Evolutionary conservation across 2,797 vertebrate species (phyloP).

Genomic region (Platyrinchus mystaceus): DNA sequence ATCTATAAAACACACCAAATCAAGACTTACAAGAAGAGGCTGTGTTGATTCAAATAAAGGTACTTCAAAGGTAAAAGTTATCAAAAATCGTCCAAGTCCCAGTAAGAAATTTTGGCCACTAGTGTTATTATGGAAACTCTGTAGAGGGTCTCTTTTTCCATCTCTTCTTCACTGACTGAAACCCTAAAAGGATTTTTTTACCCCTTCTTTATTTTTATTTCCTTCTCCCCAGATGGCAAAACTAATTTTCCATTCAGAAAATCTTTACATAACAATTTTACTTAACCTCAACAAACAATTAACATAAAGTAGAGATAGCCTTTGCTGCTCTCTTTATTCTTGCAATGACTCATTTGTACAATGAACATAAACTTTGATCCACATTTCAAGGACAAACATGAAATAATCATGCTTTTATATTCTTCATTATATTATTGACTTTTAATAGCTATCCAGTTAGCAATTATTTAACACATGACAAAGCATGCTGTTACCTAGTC

Average conservation of each 20-base stretch:
- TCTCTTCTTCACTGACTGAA: not conserved
- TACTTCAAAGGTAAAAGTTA: not conserved
- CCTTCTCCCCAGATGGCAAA: not conserved
- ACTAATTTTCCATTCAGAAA: not conserved
- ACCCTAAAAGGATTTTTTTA: not conserved
- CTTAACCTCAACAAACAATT: not conserved
- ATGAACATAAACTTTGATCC: slow-evolving; percentile 17
- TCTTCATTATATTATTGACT: slow-evolving; percentile 22
- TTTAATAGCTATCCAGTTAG: slow-evolving; percentile 23
- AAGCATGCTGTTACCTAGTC: not conserved
- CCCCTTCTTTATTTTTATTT: not conserved
- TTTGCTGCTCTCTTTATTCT: not conserved
- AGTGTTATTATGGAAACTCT: not conserved
- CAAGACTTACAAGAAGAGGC: not conserved
- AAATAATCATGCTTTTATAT: slow-evolving; percentile 21
- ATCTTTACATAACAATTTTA: not conserved
- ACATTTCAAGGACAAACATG: slow-evolving; percentile 40
- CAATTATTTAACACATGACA: slow-evolving; percentile 24
- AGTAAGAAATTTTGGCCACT: not conserved
- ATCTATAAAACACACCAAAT: not conserved
- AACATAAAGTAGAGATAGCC: not conserved
- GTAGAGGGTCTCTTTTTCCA: not conserved
- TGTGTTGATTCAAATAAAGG: not conserved
- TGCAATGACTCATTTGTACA: not conserved
- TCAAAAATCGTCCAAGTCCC: not conserved